phyloP scores from a whole-genome alignment of 2,113 vertebrate species.

The Prionailurus bengalensis region DNA sequence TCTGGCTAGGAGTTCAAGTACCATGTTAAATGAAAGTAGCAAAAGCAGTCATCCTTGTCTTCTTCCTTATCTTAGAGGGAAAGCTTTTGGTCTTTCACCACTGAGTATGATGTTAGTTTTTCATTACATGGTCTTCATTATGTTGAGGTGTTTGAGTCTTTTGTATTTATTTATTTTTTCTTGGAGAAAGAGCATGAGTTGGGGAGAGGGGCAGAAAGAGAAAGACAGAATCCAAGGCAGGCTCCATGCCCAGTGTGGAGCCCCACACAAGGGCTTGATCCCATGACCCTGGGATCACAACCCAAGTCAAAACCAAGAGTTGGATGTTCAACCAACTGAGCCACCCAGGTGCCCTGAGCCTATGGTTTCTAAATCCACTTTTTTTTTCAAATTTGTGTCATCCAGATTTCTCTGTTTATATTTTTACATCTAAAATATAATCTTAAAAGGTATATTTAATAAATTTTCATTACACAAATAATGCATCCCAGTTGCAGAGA shows the following conservation, averaged over 20 bases:
- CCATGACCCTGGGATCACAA: too few species aligned
- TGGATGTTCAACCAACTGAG: too few species aligned
- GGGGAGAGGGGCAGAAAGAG: too few species aligned
- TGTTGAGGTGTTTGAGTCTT: background rate
- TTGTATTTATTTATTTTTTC: background rate
- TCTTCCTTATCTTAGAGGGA: background rate
- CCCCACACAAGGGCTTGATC: too few species aligned
- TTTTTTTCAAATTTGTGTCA: background rate
- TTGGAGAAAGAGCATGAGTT: too few species aligned
- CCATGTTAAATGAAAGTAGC: background rate
- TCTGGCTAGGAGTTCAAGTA: background rate
- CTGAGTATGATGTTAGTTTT: background rate
- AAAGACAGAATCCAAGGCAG: too few species aligned
- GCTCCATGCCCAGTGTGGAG: too few species aligned
- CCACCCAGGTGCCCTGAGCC: background rate
- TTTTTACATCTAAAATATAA: background rate
- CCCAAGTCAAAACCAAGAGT: too few species aligned
- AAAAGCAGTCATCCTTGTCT: background rate
- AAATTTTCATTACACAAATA: background rate
- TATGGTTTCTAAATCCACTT: background rate
- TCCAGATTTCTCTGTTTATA: background rate
- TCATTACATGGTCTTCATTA: background rate
- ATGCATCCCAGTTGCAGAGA: background rate
- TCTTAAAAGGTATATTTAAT: background rate
- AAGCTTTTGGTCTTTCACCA: background rate